Base-by-base conservation (phyloP, 1,140 invertebrate genomes). In the Ericerus pela region DNA sequence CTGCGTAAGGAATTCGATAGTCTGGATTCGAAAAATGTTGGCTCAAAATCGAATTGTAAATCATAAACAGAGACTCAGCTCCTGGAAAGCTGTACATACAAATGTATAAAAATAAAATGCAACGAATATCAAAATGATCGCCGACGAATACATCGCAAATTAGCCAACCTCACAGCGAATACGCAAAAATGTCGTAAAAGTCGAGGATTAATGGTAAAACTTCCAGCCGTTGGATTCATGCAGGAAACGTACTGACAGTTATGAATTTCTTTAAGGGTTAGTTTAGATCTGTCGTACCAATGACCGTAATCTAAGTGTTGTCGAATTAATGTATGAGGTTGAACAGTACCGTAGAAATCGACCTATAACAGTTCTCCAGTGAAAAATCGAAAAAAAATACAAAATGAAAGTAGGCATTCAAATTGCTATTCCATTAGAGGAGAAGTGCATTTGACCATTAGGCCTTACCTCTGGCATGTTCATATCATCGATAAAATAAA, bases 181-280 rank as follows among this genome's bases (percentile, higher is more conserved):
- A 96, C 90, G 63, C 83, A 84, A 68, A 97, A 97, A 68, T 96
- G 92, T 55, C 93, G 74, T 68, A 95, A 90, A 3, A 97, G 74
- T 59, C 93, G 76, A 0, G 91, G 87, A 73, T 96, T 94, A 56
- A 97, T 93, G 0, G 91, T 95, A 66, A 96, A 96, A 64, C 88
- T 94, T 29, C 93, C 93, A 53, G 92, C 90, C 0, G 92, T 96
- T 0, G 93, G 94, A 71, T 96, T 96, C 93, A 97, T 96, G 66
- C 89, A 95, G 26, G 88, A 86, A 0, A 96, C 84, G 66, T 96
- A 97, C 68, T 96, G 93, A 56, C 89, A 94, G 66, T 96, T 96
- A 64, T 94, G 88, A 58, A 97, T 94, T 54, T 96, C 93, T 71
- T 96, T 96, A 0, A 95, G 68, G 0, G 84, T 78, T n/a, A 96